Conservation (phyloP, 2,888 invertebrate genomes). For the Ichneumoninae sp. region DNA sequence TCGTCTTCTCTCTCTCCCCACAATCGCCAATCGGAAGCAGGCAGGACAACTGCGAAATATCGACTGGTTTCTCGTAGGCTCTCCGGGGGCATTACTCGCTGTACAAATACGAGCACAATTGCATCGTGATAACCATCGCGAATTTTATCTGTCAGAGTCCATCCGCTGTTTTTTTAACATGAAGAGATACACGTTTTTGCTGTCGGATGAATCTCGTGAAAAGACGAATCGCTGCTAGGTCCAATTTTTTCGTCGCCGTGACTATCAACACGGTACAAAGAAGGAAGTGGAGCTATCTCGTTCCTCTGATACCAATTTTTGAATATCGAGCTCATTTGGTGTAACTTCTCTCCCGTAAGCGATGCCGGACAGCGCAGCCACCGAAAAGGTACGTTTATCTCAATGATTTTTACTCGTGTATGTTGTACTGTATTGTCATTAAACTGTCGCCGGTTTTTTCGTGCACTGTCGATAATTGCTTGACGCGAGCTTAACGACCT, state of each 20-base stretch:
- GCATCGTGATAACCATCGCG: background rate
- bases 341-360: background rate
- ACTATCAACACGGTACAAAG: background rate
- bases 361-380: slow-evolving; percentile 72
- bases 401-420: slow-evolving; percentile 47
- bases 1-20: background rate
- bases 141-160: background rate
- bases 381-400: slow-evolving; percentile 71
- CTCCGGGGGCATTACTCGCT: background rate
- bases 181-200: slow-evolving; percentile 16
- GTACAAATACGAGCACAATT: slow-evolving; percentile 3
- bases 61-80: slow-evolving; percentile 42
- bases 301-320: slow-evolving; percentile 10
- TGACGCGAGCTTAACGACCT: background rate
- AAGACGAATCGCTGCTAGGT: slow-evolving; percentile 2
- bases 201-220: background rate
- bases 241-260: slow-evolving; percentile 10
- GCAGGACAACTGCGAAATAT: slow-evolving; percentile 51
- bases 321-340: background rate
- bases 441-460: slow-evolving; percentile 26
- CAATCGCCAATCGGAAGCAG: slow-evolving; percentile 23
- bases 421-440: slow-evolving; percentile 48
- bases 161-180: slow-evolving; percentile 26
- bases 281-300: background rate
- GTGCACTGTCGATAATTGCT: background rate